Percentiles rank a stretch among this genome's conserved stretches.
Conservation (phyloP, 2,797 vertebrate species). For the Sebastolobus altivelis region DNA sequence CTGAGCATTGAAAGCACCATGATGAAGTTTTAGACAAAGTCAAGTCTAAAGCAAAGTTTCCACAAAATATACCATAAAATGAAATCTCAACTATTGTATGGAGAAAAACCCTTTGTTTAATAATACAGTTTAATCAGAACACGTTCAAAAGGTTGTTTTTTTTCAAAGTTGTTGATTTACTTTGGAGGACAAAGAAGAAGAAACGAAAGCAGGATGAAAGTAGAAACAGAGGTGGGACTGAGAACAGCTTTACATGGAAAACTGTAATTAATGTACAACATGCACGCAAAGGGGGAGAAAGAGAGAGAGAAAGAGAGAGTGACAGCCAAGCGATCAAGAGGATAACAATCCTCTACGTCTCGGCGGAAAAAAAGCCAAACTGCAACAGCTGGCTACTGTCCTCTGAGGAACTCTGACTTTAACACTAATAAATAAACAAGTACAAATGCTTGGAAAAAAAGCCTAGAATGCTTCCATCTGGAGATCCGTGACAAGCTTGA, state of each 20-base stretch:
- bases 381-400: slow-evolving; percentile 84
- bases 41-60: neutral
- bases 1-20: neutral
- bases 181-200: slow-evolving; percentile 12
- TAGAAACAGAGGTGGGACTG: slow-evolving; percentile 12
- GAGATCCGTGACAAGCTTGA: slow-evolving; percentile 81
- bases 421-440: slow-evolving; percentile 84
- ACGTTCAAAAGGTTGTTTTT: neutral
- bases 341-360: slow-evolving; percentile 73
- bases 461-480: slow-evolving; percentile 81
- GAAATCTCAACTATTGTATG: neutral
- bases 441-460: slow-evolving; percentile 68
- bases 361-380: slow-evolving; percentile 77
- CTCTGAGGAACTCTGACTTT: slow-evolving; percentile 81
- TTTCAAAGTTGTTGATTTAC: neutral
- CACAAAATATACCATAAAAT: slow-evolving; percentile 1
- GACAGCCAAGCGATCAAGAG: slow-evolving; percentile 72
- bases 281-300: slow-evolving; percentile 26
- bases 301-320: slow-evolving; percentile 44
- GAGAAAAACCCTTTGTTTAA: neutral
- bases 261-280: slow-evolving; percentile 46
- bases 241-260: slow-evolving; percentile 17
- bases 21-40: slow-evolving; percentile 3
- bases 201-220: neutral
- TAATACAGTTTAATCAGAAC: slow-evolving; percentile 4